phyloP scores from a whole-genome alignment of 2,888 invertebrate genomes.

The Caenorhabditis uteleia region DNA sequence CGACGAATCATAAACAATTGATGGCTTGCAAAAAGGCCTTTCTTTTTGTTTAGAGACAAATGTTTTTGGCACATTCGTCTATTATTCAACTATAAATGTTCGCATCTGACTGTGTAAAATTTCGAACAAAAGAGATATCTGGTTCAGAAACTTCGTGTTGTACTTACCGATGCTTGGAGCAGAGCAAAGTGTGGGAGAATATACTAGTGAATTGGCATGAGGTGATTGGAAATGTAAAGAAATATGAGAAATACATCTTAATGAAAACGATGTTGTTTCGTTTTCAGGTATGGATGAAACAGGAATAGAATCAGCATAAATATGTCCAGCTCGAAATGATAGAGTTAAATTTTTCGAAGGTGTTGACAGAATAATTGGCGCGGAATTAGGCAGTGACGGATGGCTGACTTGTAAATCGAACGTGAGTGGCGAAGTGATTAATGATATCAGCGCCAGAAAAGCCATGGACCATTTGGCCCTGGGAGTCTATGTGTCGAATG shows the following conservation, averaged over 20 bases:
- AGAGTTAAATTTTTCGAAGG: conserved; percentile 24
- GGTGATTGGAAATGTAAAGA: conserved; percentile 46
- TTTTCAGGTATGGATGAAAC: conserved; percentile 28
- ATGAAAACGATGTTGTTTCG: conserved; percentile 29
- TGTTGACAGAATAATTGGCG: conserved; percentile 14
- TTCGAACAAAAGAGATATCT: background rate
- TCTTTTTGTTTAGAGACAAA: too few relatives aligned
- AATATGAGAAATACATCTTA: conserved; percentile 45
- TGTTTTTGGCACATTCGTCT: background rate
- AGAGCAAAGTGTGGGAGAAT: conserved; percentile 50
- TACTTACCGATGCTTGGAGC: conserved; percentile 30
- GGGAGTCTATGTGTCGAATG: too few relatives aligned
- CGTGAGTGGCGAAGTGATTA: conserved; percentile 34
- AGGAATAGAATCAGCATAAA: conserved; percentile 34
- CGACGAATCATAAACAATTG: too few relatives aligned
- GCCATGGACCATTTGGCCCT: conserved; percentile 13
- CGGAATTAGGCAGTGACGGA: background rate
- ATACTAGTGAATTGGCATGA: conserved; percentile 41
- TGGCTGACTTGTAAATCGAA: conserved; percentile 32
- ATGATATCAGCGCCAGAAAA: conserved; percentile 29
- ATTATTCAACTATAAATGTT: background rate
- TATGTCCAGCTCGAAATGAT: conserved; percentile 18
- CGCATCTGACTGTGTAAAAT: background rate
- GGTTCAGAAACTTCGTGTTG: background rate
- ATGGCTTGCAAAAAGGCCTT: too few relatives aligned